Evolutionary conservation across 2,888 invertebrate genomes (phyloP).

Genomic region (Eurytoma adleriae): DNA sequence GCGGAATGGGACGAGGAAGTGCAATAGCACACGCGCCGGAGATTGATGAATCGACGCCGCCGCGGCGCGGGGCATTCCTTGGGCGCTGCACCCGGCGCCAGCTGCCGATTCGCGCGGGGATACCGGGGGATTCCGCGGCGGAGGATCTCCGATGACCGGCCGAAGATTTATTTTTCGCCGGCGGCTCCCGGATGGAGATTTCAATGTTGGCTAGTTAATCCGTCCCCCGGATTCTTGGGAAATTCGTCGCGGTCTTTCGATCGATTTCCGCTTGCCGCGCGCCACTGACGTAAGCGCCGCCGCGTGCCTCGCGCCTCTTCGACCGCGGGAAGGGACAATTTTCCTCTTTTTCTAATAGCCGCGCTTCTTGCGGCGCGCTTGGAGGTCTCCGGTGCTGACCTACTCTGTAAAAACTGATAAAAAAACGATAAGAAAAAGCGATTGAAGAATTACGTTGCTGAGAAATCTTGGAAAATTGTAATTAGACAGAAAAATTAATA

Average conservation of each 20-base stretch:
- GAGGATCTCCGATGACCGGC: conserved; percentile 31
- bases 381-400: no score
- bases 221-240: neutral
- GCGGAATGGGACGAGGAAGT: conserved; percentile 43
- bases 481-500: no score
- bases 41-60: conserved; percentile 43
- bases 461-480: no score
- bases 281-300: neutral
- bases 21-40: neutral
- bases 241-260: neutral
- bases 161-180: conserved; percentile 20
- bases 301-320: no score
- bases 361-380: no score
- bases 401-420: no score
- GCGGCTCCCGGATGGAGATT: conserved; percentile 16
- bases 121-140: no score
- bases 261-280: neutral
- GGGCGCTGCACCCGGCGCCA: neutral
- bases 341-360: no score
- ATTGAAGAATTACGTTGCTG: no score
- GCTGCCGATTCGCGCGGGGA: neutral
- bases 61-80: neutral
- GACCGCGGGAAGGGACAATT: no score
- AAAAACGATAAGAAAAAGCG: no score
- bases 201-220: neutral